Conservation (phyloP, 92 coral and sea anemone genomes). For the Bergia sp. region DNA sequence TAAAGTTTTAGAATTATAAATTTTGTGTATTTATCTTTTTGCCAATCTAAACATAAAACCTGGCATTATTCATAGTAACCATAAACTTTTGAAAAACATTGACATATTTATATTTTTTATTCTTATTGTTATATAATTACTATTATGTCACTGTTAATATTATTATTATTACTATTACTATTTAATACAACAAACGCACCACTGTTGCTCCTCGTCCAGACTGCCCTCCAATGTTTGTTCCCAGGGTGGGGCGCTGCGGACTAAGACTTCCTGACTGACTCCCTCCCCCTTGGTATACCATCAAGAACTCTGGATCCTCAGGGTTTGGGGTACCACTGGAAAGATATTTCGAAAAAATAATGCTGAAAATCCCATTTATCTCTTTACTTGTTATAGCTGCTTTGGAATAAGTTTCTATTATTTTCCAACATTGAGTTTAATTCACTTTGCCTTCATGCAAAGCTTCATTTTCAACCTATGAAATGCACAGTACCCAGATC, state of each 20-base stretch:
- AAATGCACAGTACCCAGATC: no score
- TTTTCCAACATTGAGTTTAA: no score
- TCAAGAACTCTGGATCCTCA: conserved; percentile 67
- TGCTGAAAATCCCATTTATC: background rate
- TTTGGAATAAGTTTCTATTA: no score
- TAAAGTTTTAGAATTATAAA: background rate
- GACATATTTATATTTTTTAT: background rate
- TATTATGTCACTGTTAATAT: no score
- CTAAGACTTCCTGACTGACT: conserved; percentile 55
- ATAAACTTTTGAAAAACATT: no score
- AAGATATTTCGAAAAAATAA: background rate
- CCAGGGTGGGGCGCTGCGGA: conserved; percentile 57
- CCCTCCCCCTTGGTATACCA: conserved; percentile 46
- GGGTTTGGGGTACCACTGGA: conserved; percentile 4
- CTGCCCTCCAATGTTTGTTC: conserved; percentile 57
- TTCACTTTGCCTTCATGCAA: no score
- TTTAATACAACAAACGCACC: conserved; percentile 28
- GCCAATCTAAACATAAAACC: no score
- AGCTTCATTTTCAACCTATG: no score
- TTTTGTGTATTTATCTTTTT: background rate
- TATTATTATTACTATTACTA: background rate
- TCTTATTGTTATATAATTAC: no score
- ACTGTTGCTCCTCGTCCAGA: conserved; percentile 57
- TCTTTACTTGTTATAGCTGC: background rate
- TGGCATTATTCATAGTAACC: no score